phyloP scores from a whole-genome alignment of 2,113 vertebrate genomes.

The Anoplopoma fimbria region DNA sequence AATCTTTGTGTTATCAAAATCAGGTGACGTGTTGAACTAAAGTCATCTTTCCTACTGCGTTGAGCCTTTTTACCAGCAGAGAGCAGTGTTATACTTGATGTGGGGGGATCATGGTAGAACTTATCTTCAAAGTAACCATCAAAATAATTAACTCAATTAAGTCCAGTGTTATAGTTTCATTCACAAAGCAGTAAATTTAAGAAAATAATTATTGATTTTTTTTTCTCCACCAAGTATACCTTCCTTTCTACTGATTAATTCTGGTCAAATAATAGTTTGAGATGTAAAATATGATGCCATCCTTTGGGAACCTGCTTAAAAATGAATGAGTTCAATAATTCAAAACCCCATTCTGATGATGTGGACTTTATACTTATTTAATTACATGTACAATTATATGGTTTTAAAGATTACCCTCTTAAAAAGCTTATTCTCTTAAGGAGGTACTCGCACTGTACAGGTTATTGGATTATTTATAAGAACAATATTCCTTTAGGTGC shows the following conservation, averaged over 20 bases:
- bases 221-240: too few relatives aligned
- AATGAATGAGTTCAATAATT: not conserved
- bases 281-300: not conserved
- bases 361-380: not conserved
- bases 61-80: conserved; percentile 37
- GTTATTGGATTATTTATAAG: too few relatives aligned
- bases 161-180: not conserved
- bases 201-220: not conserved
- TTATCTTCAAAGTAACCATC: too few relatives aligned
- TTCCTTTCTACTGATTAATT: not conserved
- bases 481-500: too few relatives aligned
- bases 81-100: conserved; percentile 16
- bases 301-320: not conserved
- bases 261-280: not conserved
- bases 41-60: not conserved
- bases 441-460: too few relatives aligned
- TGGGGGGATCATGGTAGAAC: not conserved
- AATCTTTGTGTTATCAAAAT: not conserved
- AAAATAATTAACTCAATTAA: not conserved
- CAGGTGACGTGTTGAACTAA: not conserved
- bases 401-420: not conserved
- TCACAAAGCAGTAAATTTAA: not conserved
- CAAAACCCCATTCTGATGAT: not conserved
- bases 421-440: too few relatives aligned
- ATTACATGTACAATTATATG: not conserved